A percentile compares a stretch with the other conserved stretches of the same genome.
Conservation (phyloP, 2,888 invertebrate species). For the Caenorhabditis sulstoni region DNA sequence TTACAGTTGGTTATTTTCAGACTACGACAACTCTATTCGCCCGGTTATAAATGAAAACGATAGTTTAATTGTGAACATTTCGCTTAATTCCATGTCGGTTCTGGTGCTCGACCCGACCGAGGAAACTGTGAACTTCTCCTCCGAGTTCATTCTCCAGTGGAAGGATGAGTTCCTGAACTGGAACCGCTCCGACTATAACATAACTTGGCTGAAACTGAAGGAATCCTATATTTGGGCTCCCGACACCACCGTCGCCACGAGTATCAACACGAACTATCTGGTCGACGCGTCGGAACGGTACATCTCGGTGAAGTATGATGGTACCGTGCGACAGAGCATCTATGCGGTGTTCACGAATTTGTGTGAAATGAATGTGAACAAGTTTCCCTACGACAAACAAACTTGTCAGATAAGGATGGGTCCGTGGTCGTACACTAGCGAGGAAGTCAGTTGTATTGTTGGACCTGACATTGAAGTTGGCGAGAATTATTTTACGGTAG, state of each 20-base stretch:
- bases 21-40: slow-evolving; percentile 60
- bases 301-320: slow-evolving; percentile 63
- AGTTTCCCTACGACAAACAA: slow-evolving; percentile 70
- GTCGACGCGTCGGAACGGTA: slow-evolving; percentile 60
- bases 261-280: slow-evolving; percentile 59
- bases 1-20: too few species aligned
- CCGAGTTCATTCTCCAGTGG: slow-evolving; percentile 69
- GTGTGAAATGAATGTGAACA: slow-evolving; percentile 69
- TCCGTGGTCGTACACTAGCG: slow-evolving; percentile 69
- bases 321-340: slow-evolving; percentile 57
- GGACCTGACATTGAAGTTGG: slow-evolving; percentile 23
- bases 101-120: slow-evolving; percentile 58
- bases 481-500: slow-evolving; percentile 27
- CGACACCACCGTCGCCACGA: slow-evolving; percentile 66
- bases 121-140: slow-evolving; percentile 67
- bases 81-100: slow-evolving; percentile 55
- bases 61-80: slow-evolving; percentile 51
- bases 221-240: slow-evolving; percentile 66
- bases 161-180: slow-evolving; percentile 63
- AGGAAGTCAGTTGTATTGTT: slow-evolving; percentile 53
- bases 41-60: slow-evolving; percentile 60
- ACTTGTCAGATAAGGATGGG: slow-evolving; percentile 65
- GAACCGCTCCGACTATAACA: slow-evolving; percentile 55
- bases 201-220: slow-evolving; percentile 68
- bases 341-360: slow-evolving; percentile 67